Conservation (phyloP, 2,888 invertebrate genomes). For the Holacanthella duospinosa region DNA sequence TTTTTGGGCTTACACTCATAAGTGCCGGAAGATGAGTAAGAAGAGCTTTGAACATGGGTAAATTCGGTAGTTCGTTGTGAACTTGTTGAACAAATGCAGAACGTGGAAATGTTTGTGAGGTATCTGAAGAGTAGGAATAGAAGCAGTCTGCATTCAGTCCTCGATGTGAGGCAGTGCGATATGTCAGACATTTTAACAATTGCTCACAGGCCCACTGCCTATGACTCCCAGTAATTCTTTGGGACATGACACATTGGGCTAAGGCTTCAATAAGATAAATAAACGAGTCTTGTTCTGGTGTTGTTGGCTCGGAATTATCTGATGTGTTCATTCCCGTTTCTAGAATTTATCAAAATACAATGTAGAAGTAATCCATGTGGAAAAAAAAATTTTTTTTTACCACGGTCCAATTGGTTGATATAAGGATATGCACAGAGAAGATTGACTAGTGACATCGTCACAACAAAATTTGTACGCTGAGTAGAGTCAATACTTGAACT, state of each 20-base stretch:
- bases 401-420: slow-evolving; percentile 19
- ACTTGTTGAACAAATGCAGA: slow-evolving; percentile 47
- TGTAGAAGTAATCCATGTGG: too few species aligned
- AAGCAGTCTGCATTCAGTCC: slow-evolving; percentile 41
- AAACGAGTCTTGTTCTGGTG: slow-evolving; percentile 39
- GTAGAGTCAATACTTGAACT: slow-evolving; percentile 20
- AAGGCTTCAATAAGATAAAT: slow-evolving; percentile 51
- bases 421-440: slow-evolving; percentile 42
- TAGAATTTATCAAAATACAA: background rate
- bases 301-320: background rate
- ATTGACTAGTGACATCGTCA: slow-evolving; percentile 52
- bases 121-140: slow-evolving; percentile 45
- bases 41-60: slow-evolving; percentile 48
- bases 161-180: slow-evolving; percentile 40
- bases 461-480: slow-evolving; percentile 44
- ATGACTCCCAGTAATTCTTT: slow-evolving; percentile 45
- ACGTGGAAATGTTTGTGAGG: slow-evolving; percentile 45
- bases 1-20: slow-evolving; percentile 29
- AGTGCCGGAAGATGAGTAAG: slow-evolving; percentile 47
- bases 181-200: slow-evolving; percentile 45
- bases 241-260: slow-evolving; percentile 51
- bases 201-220: slow-evolving; percentile 54
- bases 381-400: too few species aligned
- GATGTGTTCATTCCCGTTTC: background rate
- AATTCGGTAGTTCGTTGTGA: slow-evolving; percentile 47